Base-by-base conservation (phyloP, 2,888 invertebrate genomes). In the Bellardia bayeri region DNA sequence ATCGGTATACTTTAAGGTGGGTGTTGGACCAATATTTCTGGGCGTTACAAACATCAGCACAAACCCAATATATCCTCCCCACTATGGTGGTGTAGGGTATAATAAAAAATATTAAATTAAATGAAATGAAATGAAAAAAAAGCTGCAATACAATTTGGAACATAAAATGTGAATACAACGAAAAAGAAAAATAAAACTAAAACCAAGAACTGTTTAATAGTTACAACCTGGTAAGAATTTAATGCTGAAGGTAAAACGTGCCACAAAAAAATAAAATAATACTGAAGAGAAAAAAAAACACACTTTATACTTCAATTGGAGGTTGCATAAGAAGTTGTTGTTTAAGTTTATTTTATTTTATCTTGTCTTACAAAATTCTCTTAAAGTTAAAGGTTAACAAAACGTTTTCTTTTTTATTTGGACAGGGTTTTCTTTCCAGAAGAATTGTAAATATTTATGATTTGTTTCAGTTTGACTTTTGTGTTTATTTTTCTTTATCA, bases 171-270 rank as follows among this genome's bases (percentile, higher is more conserved):
- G 8, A 30, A 61, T n/a, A 1, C 23, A 23, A 23, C 0, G 23
- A 23, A 23, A 23, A 23, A 33, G 5, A 56, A 23, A 33, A 33
- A 33, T 7, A 7, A 68, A 68, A 61, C 51, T 14, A 63, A 76
- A 76, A 69, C 16, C 69, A 33, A 76, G 16, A 68, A 82, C 49
- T 14, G 30, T 42, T 82, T 76, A 14, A 63, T 69, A 61, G 68
- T 76, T 69, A 68, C 81, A 80, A 72, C 51, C 54, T 61, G 56
- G n/a, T 56, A 84, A 84, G 79, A 79, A 84, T 79, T 79, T 66
- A 74, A 23, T 69, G 54, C 69, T 80, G 80, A 85, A 85, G 80
- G 85, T 85, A 63, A 85, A 63, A 85, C 80, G 80, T 85, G 79
- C 72, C 83, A 72, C 71, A 63, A 14, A 78, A 71, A 58, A 40